Evolutionary conservation across 92 coral and sea anemone species (phyloP).

Genomic region (Porites cylindrica): DNA sequence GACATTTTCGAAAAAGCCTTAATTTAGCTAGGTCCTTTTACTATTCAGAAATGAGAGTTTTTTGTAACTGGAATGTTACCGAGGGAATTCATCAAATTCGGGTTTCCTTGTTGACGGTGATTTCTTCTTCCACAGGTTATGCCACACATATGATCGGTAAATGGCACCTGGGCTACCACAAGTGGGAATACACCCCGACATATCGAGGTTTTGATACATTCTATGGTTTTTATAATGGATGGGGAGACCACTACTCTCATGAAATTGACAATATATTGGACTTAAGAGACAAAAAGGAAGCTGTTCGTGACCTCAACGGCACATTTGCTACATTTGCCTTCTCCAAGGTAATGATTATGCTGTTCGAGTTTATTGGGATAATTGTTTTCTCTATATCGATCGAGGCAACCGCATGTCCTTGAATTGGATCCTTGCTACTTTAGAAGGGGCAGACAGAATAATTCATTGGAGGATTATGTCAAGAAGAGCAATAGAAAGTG

Average conservation of each 20-base stretch:
- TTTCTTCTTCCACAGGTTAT: constrained; percentile 46
- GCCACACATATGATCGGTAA: constrained; percentile 71
- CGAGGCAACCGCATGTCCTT: too few species aligned
- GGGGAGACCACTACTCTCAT: constrained; percentile 68
- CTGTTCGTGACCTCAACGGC: constrained; percentile 50
- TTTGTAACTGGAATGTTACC: background rate
- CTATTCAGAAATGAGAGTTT: background rate
- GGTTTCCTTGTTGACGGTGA: background rate
- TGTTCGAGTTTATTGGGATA: too few species aligned
- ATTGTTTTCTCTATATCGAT: too few species aligned
- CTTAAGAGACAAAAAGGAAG: constrained; percentile 61
- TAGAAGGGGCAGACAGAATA: too few species aligned
- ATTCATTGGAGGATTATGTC: too few species aligned
- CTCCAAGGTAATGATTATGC: constrained; percentile 12
- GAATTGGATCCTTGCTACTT: too few species aligned
- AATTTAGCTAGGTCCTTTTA: background rate
- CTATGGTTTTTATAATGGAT: constrained; percentile 66
- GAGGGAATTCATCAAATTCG: background rate
- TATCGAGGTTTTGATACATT: constrained; percentile 78
- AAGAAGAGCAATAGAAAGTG: too few species aligned
- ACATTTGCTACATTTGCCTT: constrained; percentile 12
- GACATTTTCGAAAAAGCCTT: too few species aligned
- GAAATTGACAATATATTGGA: constrained; percentile 44
- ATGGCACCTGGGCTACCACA: constrained; percentile 71
- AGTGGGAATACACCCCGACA: constrained; percentile 74